Base-by-base conservation (phyloP, 2,113 vertebrate genomes). In the Gracilinanus agilis region DNA sequence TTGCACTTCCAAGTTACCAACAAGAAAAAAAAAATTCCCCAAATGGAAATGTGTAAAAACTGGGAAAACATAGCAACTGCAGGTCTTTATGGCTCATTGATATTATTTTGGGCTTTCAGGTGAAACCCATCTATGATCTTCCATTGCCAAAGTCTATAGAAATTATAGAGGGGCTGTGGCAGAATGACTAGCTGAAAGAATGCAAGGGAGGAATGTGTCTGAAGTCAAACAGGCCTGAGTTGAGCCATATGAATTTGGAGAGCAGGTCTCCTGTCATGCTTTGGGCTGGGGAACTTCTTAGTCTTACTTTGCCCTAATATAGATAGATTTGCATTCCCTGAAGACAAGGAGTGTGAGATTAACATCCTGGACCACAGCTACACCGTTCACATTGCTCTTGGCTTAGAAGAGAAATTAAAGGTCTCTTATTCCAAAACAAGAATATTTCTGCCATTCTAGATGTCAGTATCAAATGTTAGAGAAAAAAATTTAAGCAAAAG, bases 21-120 rank as follows among this genome's bases (percentile, higher is more conserved):
- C 97, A 97, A 88, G 97, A 93, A 93, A 88, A 95, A 96, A 93
- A 90, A n/a, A 93, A 91, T 75, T 91, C 92, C 94, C 95, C 53
- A 93, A 0, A 2, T 75, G 75, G 91, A 91, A 95, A 94, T 94
- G 90, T 54, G 53, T 3, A 2, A 93, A 53, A 96, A 49, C 67
- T 1, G 53, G 55, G 94, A n/a, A 40, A 34, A 49, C 40, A 6
- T 0, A 0, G 55, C 0, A 0, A 56, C 53, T 7, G 10, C 0
- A 91, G 24, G 56, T 54, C 92, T 29, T 34, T 44, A n/a, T 58
- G 49, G 53, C 93, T 94, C 89, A 54, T 92, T 88, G 90, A 34
- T 55, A 23, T 2, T n/a, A 88, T 55, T 40, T 40, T 21, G 92
- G 93, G 21, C 13, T 90, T 53, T 34, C 53, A 44, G 19, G 53